Percentiles rank a stretch among this genome's conserved stretches.
Conservation (phyloP, 53 echinoderm and acorn worm species). For the Paelopatides confundens region DNA sequence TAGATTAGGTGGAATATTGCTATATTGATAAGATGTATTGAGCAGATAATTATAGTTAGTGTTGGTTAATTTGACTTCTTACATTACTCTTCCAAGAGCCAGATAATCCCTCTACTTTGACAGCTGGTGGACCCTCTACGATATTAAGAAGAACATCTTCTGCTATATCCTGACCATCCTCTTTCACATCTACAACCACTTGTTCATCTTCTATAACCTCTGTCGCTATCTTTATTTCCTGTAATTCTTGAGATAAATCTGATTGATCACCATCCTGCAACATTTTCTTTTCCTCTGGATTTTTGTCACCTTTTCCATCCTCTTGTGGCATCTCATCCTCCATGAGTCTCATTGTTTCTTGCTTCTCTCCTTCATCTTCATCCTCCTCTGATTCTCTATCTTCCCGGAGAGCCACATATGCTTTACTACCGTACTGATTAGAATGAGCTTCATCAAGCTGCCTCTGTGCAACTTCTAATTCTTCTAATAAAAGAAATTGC, state of each 20-base stretch:
- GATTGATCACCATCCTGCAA: not conserved
- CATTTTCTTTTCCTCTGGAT: slow-evolving; percentile 17
- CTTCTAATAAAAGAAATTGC: slow-evolving; percentile 29
- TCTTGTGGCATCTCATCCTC: not conserved
- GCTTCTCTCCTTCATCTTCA: not conserved
- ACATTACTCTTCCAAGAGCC: slow-evolving; percentile 22
- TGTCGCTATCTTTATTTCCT: not conserved
- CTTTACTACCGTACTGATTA: slow-evolving; percentile 25
- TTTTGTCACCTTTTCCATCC: not conserved
- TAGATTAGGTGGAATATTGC: no score
- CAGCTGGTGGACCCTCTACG: not conserved
- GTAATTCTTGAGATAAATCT: not conserved
- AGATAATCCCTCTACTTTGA: slow-evolving; percentile 3
- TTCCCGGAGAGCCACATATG: slow-evolving; percentile 19
- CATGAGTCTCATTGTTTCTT: slow-evolving; percentile 11
- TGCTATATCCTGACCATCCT: no score
- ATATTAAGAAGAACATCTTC: not conserved
- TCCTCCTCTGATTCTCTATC: not conserved
- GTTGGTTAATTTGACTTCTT: no score
- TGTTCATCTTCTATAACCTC: no score
- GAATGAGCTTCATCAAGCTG: slow-evolving; percentile 38
- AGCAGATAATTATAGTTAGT: no score
- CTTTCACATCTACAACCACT: no score
- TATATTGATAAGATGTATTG: no score
- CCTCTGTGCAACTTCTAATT: not conserved